Percentiles rank a stretch among this genome's conserved stretches.
These are phyloP conservation scores for Alfaro cultratus DNA, from an alignment of 2,797 vertebrate species.

Conservation along the genomic window DNA sequence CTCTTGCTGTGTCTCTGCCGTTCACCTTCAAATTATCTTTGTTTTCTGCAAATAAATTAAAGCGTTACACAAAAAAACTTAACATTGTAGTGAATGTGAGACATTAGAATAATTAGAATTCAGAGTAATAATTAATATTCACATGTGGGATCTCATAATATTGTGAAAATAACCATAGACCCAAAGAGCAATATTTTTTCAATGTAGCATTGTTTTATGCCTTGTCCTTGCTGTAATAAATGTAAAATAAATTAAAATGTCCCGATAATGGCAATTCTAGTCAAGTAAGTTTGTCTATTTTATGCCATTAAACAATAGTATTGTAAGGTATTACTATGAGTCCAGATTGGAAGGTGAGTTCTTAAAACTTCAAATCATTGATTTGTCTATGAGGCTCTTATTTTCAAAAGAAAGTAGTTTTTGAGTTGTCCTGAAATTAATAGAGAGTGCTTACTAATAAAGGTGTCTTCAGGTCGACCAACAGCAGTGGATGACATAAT, in stretches of 20 bases:
- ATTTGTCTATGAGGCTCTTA: background rate
- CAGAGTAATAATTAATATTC: background rate
- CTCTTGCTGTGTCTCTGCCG: conserved; percentile 29
- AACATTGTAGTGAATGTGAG: background rate
- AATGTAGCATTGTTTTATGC: background rate
- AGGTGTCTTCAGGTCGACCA: too few relatives aligned
- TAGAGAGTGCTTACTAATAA: background rate
- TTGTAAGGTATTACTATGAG: background rate
- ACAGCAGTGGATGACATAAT: background rate
- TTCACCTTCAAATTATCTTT: conserved; percentile 36
- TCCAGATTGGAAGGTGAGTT: background rate
- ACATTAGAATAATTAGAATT: background rate
- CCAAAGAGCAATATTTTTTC: too few relatives aligned
- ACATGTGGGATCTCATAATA: background rate
- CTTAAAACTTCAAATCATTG: background rate
- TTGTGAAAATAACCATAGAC: background rate
- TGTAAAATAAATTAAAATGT: background rate
- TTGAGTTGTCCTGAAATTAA: background rate
- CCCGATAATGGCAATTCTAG: background rate
- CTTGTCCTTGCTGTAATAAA: background rate
- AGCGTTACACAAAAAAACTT: background rate
- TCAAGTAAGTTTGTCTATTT: background rate
- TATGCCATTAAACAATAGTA: background rate
- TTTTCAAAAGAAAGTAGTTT: background rate
- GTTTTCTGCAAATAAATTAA: conserved; percentile 34